phyloP scores from a whole-genome alignment of 2,888 invertebrate genomes.

The Serripes groenlandicus region DNA sequence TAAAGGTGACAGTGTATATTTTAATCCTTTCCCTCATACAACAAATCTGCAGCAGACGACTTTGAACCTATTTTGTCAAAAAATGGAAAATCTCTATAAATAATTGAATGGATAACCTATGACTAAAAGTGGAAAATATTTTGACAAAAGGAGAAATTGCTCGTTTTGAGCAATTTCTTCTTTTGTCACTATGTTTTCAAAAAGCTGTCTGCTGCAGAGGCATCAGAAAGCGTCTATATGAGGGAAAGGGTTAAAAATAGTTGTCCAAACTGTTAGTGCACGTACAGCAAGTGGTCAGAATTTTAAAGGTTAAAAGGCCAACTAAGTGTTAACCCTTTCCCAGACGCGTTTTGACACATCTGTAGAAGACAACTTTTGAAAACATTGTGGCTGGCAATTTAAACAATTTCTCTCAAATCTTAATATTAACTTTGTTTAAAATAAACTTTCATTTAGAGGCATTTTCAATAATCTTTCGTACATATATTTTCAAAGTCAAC shows the following conservation, averaged over 20 bases:
- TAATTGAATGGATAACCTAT: too few species aligned
- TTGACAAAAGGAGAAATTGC: background rate
- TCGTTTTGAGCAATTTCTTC: background rate
- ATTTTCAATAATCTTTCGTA: too few species aligned
- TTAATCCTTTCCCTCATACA: too few species aligned
- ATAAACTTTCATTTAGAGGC: background rate
- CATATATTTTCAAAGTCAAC: too few species aligned
- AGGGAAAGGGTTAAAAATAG: background rate
- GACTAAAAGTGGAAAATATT: conserved; percentile 4
- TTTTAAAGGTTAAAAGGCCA: background rate
- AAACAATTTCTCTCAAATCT: background rate
- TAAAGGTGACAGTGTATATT: too few species aligned
- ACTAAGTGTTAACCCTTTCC: background rate
- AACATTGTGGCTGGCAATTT: conserved; percentile 2
- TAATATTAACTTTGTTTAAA: too few species aligned
- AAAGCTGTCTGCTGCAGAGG: background rate
- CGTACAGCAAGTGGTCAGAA: background rate
- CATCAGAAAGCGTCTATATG: background rate
- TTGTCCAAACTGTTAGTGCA: too few species aligned
- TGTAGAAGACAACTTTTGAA: background rate
- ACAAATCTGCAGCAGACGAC: too few species aligned
- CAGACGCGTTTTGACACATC: background rate
- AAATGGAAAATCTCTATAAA: too few species aligned
- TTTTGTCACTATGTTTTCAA: conserved; percentile 6
- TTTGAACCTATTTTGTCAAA: too few species aligned